Evolutionary conservation across 2,113 vertebrate species (phyloP), one percentile per base, ranked within the genome.

Genomic region (Hemiprocne comata): DNA sequence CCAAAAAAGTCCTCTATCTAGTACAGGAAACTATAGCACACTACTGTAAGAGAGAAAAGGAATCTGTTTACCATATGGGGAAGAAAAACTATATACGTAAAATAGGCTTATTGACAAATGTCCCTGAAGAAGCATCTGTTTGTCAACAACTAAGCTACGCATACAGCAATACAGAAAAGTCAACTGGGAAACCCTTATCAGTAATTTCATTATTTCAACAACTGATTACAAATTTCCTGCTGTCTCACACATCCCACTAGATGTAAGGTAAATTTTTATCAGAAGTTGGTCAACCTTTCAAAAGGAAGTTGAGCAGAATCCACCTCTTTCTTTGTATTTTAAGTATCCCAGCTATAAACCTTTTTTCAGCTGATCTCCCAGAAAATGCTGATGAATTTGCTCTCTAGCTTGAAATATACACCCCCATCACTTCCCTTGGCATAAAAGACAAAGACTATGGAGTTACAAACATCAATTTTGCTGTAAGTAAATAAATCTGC

Each of bases 221-320:
- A 46, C 4, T 23, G 7, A 16, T 64, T 46, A 6, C 1, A 1
- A 67, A 13, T 78, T 67, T 20, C 38, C 51, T 33, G 13, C 12
- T 19, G 2, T 51, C 77, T 61, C 1, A 0, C 0, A 0, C 34
- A 57, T 40, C 55, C n/a, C 19, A 80, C 31, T 28, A 90, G 60
- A 53, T 3, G 14, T 34, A 50, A 82, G 67, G 9, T 25, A 9
- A 17, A 23, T 66, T 90, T 93, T 69, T 44, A 70, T 34, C 10
- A 29, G 8, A 85, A 55, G 7, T 48, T 44, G 65, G 20, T 87
- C 24, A 64, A 14, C 48, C 36, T 78, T 64, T 64, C 46, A 74
- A 85, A 66, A 90, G 3, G 10, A 81, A 91, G n/a, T 28, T 33
- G 6, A 85, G 65, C 2, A 2, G 62, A 72, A 90, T 26, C 4